Evolutionary conservation across 2,888 invertebrate genomes (phyloP).

Genomic region (Coremacera marginata): DNA sequence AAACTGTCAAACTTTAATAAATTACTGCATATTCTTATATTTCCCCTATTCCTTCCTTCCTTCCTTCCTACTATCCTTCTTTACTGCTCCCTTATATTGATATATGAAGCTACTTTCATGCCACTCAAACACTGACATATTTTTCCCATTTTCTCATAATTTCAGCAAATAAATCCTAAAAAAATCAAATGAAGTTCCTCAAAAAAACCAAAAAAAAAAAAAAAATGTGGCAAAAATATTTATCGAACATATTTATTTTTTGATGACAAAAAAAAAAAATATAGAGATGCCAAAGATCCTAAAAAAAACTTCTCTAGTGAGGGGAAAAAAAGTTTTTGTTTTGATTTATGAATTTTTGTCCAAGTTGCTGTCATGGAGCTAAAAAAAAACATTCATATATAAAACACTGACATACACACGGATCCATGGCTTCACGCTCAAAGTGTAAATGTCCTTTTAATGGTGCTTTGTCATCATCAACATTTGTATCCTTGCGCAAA

Average conservation of each 20-base stretch:
- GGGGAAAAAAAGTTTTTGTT: slow-evolving; percentile 8
- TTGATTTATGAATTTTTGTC: slow-evolving; percentile 41
- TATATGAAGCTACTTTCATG: slow-evolving; percentile 22
- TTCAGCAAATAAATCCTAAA: neutral
- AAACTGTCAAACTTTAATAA: slow-evolving; percentile 19
- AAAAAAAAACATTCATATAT: neutral
- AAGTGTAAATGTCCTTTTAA: slow-evolving; percentile 62
- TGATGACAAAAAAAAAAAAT: neutral
- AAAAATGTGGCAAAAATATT: slow-evolving; percentile 7
- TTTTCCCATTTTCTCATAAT: neutral
- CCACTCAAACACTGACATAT: slow-evolving; percentile 30
- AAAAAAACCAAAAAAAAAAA: neutral
- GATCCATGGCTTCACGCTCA: slow-evolving; percentile 34
- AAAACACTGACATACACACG: neutral
- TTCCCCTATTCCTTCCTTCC: neutral
- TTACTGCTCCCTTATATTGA: neutral
- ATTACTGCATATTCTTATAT: neutral
- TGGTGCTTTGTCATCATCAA: slow-evolving; percentile 66
- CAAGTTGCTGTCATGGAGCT: neutral
- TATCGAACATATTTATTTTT: slow-evolving; percentile 24
- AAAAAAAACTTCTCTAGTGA: neutral
- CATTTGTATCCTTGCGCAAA: slow-evolving; percentile 52
- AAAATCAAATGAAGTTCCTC: neutral
- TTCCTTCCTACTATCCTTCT: neutral
- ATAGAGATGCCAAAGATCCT: neutral